phyloP scores from a whole-genome alignment of 2,888 invertebrate species.

The Glyphotaelius pellucidus region DNA sequence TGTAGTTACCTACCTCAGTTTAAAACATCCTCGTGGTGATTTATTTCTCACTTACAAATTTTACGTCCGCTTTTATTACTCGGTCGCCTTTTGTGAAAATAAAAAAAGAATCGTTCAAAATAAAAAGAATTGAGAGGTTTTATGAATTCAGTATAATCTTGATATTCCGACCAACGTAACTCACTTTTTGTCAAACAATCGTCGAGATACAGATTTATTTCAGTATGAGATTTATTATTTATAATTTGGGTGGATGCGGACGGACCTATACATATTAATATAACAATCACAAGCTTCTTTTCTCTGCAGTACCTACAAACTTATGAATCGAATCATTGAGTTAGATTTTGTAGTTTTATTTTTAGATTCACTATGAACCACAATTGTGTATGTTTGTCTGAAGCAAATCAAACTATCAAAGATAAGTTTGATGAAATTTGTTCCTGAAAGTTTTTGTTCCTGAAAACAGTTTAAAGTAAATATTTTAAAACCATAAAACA shows the following conservation, averaged over 20 bases:
- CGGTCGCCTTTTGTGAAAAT: constrained; percentile 13
- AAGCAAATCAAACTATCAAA: background rate
- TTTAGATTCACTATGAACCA: background rate
- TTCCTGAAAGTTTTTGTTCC: background rate
- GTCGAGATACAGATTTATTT: background rate
- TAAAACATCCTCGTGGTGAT: constrained; percentile 3
- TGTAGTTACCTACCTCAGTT: background rate
- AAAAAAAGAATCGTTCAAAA: background rate
- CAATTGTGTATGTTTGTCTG: background rate
- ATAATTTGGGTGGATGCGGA: background rate
- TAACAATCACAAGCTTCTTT: background rate
- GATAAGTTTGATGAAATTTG: background rate
- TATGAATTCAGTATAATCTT: background rate
- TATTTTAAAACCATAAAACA: too few species aligned
- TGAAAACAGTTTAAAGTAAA: too few species aligned
- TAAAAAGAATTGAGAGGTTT: background rate
- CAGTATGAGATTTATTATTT: background rate
- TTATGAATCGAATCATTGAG: background rate
- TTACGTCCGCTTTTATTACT: constrained; percentile 32
- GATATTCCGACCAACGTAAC: background rate
- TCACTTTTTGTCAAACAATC: constrained; percentile 2
- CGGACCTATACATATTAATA: background rate
- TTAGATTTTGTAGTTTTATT: background rate
- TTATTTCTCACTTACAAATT: constrained; percentile 42
- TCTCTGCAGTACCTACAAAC: background rate